Evolutionary conservation across 1,140 invertebrate genomes (phyloP).

Genomic region (Polypedilum pembai): DNA sequence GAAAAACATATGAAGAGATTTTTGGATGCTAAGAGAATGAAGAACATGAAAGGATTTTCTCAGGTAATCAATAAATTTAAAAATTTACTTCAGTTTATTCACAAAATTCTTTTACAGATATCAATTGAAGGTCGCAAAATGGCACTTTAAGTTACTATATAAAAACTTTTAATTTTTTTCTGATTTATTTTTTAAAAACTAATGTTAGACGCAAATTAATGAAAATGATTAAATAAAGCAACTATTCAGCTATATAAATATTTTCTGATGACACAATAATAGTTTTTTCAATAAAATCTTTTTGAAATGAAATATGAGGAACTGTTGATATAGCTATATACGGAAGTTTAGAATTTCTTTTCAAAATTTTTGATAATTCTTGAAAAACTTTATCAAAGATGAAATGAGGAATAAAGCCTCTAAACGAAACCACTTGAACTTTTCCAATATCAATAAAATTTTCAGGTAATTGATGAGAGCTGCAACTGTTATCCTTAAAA

Average conservation of each 20-base stretch:
- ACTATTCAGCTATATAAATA: neutral
- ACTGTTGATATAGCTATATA: neutral
- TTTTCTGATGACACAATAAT: neutral
- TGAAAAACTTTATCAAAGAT: neutral
- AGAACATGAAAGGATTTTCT: conserved; percentile 54
- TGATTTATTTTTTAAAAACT: neutral
- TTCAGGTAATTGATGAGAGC: neutral
- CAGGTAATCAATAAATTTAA: neutral
- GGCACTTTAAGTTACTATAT: conserved; percentile 58
- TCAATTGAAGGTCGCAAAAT: conserved; percentile 95
- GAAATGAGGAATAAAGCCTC: neutral
- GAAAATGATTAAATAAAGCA: neutral
- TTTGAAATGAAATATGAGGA: neutral
- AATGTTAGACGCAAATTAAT: neutral
- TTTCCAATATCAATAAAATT: neutral
- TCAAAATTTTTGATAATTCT: neutral
- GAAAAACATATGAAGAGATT: conserved; percentile 88
- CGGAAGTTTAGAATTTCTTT: neutral
- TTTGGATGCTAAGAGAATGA: conserved; percentile 73
- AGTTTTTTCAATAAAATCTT: neutral
- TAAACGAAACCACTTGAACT: neutral
- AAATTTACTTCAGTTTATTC: neutral
- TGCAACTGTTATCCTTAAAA: neutral
- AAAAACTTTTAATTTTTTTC: neutral
- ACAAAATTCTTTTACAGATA: conserved; percentile 68